Percentiles rank a stretch among this genome's conserved stretches.
Conservation (phyloP, 1,140 invertebrate species). For the Caerostris extrusa region DNA sequence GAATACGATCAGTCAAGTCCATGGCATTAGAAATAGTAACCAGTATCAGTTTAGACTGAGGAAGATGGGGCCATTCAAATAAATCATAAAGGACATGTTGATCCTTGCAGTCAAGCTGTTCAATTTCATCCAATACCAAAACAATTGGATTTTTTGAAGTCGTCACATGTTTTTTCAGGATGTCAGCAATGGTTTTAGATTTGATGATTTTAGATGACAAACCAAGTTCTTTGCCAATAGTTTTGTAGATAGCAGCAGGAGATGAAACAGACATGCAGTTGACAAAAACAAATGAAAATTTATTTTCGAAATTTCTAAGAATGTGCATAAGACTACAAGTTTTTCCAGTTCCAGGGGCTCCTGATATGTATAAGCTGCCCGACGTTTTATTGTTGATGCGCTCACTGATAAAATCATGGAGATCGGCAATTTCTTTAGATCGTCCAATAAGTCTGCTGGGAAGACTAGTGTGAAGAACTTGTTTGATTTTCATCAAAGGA, state of each 20-base stretch:
- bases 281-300: slow-evolving; percentile 82
- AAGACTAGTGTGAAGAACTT: slow-evolving; percentile 87
- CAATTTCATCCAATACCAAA: slow-evolving; percentile 97
- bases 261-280: slow-evolving; percentile 92
- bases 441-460: slow-evolving; percentile 88
- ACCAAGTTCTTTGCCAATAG: slow-evolving; percentile 80
- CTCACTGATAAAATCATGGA: slow-evolving; percentile 87
- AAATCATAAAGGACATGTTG: slow-evolving; percentile 90
- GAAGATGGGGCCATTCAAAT: slow-evolving; percentile 94
- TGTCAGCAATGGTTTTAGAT: slow-evolving; percentile 85
- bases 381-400: slow-evolving; percentile 87
- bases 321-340: slow-evolving; percentile 92
- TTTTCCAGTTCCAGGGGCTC: slow-evolving; percentile 97
- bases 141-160: slow-evolving; percentile 83
- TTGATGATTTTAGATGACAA: slow-evolving; percentile 55
- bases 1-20: slow-evolving; percentile 94
- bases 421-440: slow-evolving; percentile 87
- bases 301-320: slow-evolving; percentile 82
- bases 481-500: slow-evolving; percentile 81
- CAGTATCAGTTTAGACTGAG: slow-evolving; percentile 88
- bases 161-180: slow-evolving; percentile 82
- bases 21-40: slow-evolving; percentile 98
- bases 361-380: slow-evolving; percentile 95
- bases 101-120: slow-evolving; percentile 91
- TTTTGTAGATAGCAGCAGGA: slow-evolving; percentile 86